Conservation (phyloP, 2,888 invertebrate genomes). For the Nasonia oneida region DNA sequence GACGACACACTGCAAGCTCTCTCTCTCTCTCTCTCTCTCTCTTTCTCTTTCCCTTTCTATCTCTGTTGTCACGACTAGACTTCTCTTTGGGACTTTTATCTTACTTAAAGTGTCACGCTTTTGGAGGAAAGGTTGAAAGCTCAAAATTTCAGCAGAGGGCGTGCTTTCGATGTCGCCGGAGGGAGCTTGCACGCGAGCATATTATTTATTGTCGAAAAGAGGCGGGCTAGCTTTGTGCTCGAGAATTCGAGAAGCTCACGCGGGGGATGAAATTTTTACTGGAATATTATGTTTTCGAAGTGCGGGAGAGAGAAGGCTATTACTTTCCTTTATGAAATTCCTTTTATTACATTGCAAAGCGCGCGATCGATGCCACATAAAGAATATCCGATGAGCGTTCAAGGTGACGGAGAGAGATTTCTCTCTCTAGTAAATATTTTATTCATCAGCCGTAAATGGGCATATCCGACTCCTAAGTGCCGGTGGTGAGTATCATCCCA, state of each 20-base stretch:
- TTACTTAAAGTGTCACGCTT: conserved; percentile 2
- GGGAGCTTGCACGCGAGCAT: neutral
- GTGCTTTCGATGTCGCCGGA: neutral
- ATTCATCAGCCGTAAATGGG: neutral
- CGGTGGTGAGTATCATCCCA: neutral
- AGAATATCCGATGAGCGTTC: neutral
- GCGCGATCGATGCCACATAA: neutral
- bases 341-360: neutral
- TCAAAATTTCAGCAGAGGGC: neutral
- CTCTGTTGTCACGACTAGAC: neutral
- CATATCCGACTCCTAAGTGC: neutral
- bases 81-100: neutral
- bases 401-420: neutral
- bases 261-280: neutral
- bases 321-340: neutral
- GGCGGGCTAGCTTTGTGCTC: neutral
- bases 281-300: neutral
- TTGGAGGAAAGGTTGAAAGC: neutral
- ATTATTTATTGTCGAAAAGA: neutral
- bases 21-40: neutral
- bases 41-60: neutral
- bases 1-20: neutral
- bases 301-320: neutral
- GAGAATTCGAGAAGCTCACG: neutral
- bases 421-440: neutral